Base-by-base conservation (phyloP, 2,888 invertebrate genomes). In the Dinocampus coccinellae region DNA sequence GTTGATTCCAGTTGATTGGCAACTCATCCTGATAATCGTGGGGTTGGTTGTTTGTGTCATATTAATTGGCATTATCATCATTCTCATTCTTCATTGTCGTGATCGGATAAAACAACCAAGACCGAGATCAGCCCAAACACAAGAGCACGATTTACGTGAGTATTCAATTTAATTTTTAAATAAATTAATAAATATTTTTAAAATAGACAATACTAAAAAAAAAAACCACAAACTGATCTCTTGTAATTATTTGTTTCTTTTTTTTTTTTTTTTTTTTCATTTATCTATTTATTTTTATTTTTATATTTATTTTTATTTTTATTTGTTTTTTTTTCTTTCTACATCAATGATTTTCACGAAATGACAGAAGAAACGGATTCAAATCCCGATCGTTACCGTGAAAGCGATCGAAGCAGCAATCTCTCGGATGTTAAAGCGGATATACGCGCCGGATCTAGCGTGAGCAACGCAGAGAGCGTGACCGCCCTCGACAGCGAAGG, bases 361-460 rank as follows among this genome's bases (percentile, higher is more conserved):
- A 13, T 57, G 70, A 75, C 87, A 83, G 89, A 89, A 80, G 89
- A 87, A 76, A 87, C 87, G 53, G 87, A 87, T 76, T 87, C 86
- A 70, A 87, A 87, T 75, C 86, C 85, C 62, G 87, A 87, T 81
- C 85, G 87, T 73, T 87, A 87, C 78, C 85, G 93, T 79, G 94
- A 94, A 84, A 96, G 96, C 72, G 97, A 97, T 86, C 91, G 95
- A 78, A 96, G 96, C 82, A 97, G 97, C 65, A 96, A 96, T 85
- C 96, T 97, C 82, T 97, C 97, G 77, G 97, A 97, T 88, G 89
- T 97, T 84, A 97, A 97, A 88, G 91, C 96, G 77, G 97, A 97
- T 88, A 91, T 97, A 75, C 90, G 96, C 73, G 96, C 96, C 60
- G 93, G 93, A 10, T 94, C 94, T 75, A 94, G 94, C 47, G 92